Evolutionary conservation across 2,797 vertebrate species (phyloP), one percentile per base, ranked within the genome.

Genomic region (Spea hammondii): DNA sequence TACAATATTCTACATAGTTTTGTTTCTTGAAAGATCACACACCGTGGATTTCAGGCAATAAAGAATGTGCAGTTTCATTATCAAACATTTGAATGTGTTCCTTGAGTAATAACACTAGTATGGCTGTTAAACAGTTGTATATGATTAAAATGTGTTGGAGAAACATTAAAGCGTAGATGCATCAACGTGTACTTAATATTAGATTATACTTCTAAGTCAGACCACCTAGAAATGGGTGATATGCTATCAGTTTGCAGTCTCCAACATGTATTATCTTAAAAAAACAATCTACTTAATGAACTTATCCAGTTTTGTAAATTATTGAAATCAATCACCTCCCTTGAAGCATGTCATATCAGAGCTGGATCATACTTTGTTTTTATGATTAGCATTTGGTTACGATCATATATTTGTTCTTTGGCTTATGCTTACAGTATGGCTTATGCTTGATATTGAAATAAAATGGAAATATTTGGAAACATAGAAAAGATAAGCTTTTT

Each of bases 241-340:
- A 2, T 51, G n/a, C 53, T 69, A 51, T 69, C 13, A 9, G 4
- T 46, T 12, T 68, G 46, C 12, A 32, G 53, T 69, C 49, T 69
- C 50, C 48, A 14, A 3, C 32, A 10, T 51, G 50, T 69, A 6
- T 51, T 14, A 53, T 17, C n/a, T 17, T 69, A 6, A 49, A 69
- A 69, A 69, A 51, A 53, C 49, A 69, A 51, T 69, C 67, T 14
- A 9, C 13, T 51, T 69, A 69, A 69, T 69, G 53, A 69, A 53
- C 17, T 53, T 51, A 17, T 69, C 17, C n/a, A n/a, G 8, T 13
- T 69, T 69, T 68, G 64, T 51, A n/a, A 8, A 11, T 53, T 10
- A 51, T 51, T 69, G 50, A 49, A 17, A 17, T 47, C 49, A 51
- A 53, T 17, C 67, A 69, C 6, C 14, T 7, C 2, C 13, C 6